Percentiles rank a stretch among this genome's conserved stretches.
Conservation (phyloP, 2,888 invertebrate species). For the Cephus pulcher region DNA sequence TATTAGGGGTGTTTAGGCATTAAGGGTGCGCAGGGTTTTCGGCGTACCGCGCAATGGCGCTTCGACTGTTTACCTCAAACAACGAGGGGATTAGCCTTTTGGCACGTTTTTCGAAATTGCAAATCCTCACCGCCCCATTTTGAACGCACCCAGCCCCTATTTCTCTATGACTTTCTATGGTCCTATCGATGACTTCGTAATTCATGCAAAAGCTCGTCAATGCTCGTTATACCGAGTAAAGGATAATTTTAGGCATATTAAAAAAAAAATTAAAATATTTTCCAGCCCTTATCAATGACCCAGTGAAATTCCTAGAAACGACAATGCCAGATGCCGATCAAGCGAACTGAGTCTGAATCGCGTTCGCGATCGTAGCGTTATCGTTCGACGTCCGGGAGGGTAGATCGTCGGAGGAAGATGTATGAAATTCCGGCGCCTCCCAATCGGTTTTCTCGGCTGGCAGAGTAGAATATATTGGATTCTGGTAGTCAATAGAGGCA, state of each 20-base stretch:
- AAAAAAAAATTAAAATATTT: neutral
- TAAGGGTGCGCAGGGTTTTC: constrained; percentile 33
- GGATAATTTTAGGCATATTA: no score
- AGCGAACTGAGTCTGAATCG: constrained; percentile 4
- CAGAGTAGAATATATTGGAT: constrained; percentile 64
- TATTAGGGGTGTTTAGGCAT: constrained; percentile 62
- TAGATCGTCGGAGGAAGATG: constrained; percentile 47
- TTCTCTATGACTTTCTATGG: neutral
- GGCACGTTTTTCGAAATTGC: constrained; percentile 31
- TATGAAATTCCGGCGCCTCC: constrained; percentile 65
- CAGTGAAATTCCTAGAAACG: neutral
- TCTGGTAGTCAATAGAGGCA: constrained; percentile 65
- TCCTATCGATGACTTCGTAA: neutral
- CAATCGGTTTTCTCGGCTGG: constrained; percentile 59
- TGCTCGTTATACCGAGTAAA: neutral
- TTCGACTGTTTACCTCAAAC: constrained; percentile 13
- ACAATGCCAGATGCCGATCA: neutral
- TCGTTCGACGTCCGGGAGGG: constrained; percentile 24
- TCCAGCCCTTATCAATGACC: neutral
- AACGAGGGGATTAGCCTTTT: constrained; percentile 35
- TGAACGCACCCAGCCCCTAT: neutral
- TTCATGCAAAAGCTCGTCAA: neutral
- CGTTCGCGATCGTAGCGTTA: constrained; percentile 61
- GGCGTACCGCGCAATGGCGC: constrained; percentile 14
- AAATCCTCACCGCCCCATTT: constrained; percentile 21